A percentile compares a stretch with the other conserved stretches of the same genome.
Evolutionary conservation across 2,113 vertebrate genomes (phyloP).

Genomic region (Alexandromys fortis): DNA sequence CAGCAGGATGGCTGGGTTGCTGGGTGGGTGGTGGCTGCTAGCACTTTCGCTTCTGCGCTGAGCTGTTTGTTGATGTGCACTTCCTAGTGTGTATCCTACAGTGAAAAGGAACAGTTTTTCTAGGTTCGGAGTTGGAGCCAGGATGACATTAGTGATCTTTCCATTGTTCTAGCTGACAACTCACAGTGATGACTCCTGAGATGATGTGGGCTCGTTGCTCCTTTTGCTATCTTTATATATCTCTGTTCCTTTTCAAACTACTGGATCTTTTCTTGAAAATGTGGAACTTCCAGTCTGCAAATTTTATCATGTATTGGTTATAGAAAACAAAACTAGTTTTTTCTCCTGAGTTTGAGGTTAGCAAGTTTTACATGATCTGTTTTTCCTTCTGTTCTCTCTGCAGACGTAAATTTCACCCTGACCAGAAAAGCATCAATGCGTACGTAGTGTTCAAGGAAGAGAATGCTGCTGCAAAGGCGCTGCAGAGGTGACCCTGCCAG

Average conservation of each 20-base stretch:
- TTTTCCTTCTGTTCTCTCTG: background rate
- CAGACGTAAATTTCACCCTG: conserved; percentile 92
- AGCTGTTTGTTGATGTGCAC: background rate
- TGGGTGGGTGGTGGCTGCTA: fast-evolving
- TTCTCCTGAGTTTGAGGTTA: conserved; percentile 26
- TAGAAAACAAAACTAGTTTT: background rate
- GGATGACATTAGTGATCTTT: background rate
- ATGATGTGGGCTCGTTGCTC: background rate
- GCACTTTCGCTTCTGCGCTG: background rate
- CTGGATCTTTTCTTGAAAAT: conserved; percentile 14
- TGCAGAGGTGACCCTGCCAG: conserved; percentile 87
- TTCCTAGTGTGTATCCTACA: background rate
- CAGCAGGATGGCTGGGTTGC: background rate
- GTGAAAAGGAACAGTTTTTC: background rate
- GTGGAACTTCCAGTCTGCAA: background rate
- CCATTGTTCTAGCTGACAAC: background rate
- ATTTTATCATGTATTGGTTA: background rate
- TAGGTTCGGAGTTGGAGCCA: background rate
- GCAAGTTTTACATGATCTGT: background rate
- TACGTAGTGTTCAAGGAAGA: conserved; percentile 95
- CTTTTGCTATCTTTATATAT: background rate
- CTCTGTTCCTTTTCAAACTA: background rate
- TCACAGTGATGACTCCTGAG: background rate
- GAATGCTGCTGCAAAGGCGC: conserved; percentile 85
- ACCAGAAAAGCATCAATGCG: conserved; percentile 92